Evolutionary conservation across 2,113 vertebrate genomes (phyloP).

Genomic region (Ammodytes dubius): DNA sequence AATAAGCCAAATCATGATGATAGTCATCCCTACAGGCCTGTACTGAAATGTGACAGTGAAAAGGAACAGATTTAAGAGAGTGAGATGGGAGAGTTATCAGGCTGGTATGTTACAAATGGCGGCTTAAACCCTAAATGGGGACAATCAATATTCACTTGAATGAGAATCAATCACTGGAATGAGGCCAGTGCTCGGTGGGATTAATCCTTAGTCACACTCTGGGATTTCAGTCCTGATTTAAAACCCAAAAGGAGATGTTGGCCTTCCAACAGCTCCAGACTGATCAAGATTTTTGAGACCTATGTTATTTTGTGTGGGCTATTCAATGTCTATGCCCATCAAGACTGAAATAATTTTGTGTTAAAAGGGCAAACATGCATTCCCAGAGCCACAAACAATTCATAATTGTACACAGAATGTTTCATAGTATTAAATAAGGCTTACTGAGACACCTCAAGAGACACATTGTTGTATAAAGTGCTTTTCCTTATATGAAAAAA

Average conservation of each 20-base stretch:
- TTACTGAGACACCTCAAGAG: background rate
- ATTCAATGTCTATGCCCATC: background rate
- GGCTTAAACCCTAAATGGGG: slow-evolving; percentile 73
- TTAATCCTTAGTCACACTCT: slow-evolving; percentile 56
- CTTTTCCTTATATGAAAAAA: background rate
- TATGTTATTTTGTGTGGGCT: background rate
- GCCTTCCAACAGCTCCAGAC: background rate
- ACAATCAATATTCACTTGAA: slow-evolving; percentile 78
- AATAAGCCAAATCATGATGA: background rate
- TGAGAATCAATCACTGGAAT: slow-evolving; percentile 77
- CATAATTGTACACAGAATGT: no score
- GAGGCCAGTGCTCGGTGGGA: slow-evolving; percentile 68
- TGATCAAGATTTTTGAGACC: slow-evolving; percentile 1
- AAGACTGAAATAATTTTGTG: slow-evolving; percentile 4
- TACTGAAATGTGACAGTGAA: background rate
- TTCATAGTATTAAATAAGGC: no score
- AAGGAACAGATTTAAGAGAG: slow-evolving; percentile 15
- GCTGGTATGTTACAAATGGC: slow-evolving; percentile 69
- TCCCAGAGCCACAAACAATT: slow-evolving; percentile 11
- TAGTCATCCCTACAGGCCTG: background rate
- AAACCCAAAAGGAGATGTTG: slow-evolving; percentile 20
- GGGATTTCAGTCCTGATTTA: slow-evolving; percentile 57
- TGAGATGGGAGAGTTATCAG: slow-evolving; percentile 51
- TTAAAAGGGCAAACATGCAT: slow-evolving; percentile 7
- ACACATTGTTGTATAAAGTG: background rate